These are phyloP conservation scores for Bombus sylvicola DNA, from an alignment of 1,140 invertebrate genomes.

Conservation along the genomic window DNA sequence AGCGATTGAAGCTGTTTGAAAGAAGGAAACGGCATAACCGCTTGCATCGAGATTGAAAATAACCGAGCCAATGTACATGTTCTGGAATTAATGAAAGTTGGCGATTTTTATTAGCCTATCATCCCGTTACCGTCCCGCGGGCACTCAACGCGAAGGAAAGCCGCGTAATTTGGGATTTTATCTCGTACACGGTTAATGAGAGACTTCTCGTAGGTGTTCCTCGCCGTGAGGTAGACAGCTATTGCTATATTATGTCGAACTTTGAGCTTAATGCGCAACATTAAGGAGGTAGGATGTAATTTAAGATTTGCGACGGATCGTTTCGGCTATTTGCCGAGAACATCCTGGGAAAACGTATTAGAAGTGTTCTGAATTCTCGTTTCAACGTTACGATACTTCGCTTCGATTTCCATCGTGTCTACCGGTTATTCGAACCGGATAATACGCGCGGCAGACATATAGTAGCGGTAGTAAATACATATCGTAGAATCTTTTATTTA, in stretches of 20 bases:
- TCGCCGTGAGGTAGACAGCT: constrained; percentile 19
- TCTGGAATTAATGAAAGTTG: constrained; percentile 5
- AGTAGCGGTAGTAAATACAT: not conserved
- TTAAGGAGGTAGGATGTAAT: constrained; percentile 39
- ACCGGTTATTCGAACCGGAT: not conserved
- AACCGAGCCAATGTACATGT: not conserved
- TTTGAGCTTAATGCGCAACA: constrained; percentile 10
- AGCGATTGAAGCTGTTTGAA: not conserved
- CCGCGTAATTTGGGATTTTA: constrained; percentile 40
- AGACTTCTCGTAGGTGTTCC: constrained; percentile 46
- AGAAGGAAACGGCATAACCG: not conserved
- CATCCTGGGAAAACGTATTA: constrained; percentile 45
- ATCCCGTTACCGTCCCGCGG: constrained; percentile 27
- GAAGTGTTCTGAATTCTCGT: constrained; percentile 21
- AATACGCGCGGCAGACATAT: not conserved
- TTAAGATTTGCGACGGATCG: constrained; percentile 41
- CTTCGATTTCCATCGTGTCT: constrained; percentile 1
- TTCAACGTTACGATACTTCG: not conserved
- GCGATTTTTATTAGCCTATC: not conserved
- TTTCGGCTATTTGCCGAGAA: constrained; percentile 40
- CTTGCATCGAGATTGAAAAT: not conserved
- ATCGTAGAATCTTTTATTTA: not conserved
- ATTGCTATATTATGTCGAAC: constrained; percentile 48
- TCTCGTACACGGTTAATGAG: constrained; percentile 44
- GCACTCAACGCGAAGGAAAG: not conserved